Conservation (phyloP, 2,113 vertebrate genomes). For the Cyphomyrus plagiostoma region DNA sequence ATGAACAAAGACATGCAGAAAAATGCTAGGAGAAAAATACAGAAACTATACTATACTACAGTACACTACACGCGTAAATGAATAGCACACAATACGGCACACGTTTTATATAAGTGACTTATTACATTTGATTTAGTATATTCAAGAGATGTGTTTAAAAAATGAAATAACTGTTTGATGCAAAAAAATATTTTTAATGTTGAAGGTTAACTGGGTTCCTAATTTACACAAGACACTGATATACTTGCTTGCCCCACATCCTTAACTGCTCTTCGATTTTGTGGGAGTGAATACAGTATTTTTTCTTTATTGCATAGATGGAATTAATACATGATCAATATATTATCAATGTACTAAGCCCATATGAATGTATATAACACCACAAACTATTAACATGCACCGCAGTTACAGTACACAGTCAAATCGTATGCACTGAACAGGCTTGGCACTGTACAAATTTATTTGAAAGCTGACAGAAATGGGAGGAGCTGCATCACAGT, state of each 20-base stretch:
- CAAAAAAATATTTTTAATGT: not conserved
- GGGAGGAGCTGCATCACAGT: not conserved
- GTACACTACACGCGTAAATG: not conserved
- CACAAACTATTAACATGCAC: not conserved
- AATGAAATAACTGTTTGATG: not conserved
- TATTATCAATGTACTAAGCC: not conserved
- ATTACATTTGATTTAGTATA: not conserved
- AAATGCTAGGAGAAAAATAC: not conserved
- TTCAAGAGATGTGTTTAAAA: not conserved
- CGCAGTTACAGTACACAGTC: not conserved
- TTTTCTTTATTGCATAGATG: not conserved
- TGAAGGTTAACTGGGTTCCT: not conserved
- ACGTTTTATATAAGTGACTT: not conserved
- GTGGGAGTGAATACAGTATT: not conserved
- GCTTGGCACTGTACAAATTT: not conserved
- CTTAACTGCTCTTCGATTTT: not conserved
- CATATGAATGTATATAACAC: not conserved
- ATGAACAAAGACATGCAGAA: not conserved
- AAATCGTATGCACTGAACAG: not conserved
- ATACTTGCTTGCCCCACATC: not conserved
- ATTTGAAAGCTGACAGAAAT: not conserved
- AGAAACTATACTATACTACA: not conserved
- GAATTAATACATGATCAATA: not conserved
- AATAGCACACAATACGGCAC: not conserved
- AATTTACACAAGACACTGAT: not conserved